A percentile compares a stretch with the other conserved stretches of the same genome.
Evolutionary conservation across 2,797 vertebrate species (phyloP).

Genomic region (Holocentrus rufus): DNA sequence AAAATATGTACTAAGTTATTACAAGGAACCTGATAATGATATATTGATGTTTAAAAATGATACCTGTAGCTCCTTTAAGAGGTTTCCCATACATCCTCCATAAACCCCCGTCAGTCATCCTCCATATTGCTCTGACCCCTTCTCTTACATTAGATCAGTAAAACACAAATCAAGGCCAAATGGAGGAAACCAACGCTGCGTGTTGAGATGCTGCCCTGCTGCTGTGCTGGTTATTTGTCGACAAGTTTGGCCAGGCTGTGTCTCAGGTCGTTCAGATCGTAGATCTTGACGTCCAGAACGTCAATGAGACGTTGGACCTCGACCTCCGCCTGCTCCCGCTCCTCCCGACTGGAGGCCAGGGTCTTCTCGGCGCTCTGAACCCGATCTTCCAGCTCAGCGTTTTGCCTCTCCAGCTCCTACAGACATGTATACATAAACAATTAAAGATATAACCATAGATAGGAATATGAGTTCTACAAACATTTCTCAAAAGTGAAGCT

Average conservation of each 20-base stretch:
- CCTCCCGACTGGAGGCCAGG: slow-evolving; percentile 81
- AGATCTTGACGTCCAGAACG: slow-evolving; percentile 91
- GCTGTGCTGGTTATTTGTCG: slow-evolving; percentile 76
- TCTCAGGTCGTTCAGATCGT: slow-evolving; percentile 89
- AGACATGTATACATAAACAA: neutral
- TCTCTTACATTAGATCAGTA: slow-evolving; percentile 27
- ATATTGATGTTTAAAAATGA: slow-evolving; percentile 13
- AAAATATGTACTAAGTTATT: neutral
- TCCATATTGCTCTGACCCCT: slow-evolving; percentile 41
- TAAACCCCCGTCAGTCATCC: slow-evolving; percentile 19
- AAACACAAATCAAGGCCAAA: slow-evolving; percentile 41
- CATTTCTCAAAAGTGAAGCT: too few species aligned
- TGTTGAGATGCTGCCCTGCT: slow-evolving; percentile 64
- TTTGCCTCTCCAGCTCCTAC: slow-evolving; percentile 87
- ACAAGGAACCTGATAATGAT: neutral
- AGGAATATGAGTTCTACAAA: too few species aligned
- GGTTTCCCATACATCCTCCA: slow-evolving; percentile 13
- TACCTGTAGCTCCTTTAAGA: slow-evolving; percentile 45
- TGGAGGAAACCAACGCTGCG: slow-evolving; percentile 20
- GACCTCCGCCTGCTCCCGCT: slow-evolving; percentile 80
- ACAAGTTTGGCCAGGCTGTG: slow-evolving; percentile 90
- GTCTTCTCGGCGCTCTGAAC: slow-evolving; percentile 84
- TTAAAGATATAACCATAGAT: neutral
- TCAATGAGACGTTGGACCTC: slow-evolving; percentile 87
- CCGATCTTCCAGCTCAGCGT: slow-evolving; percentile 85